Base-by-base conservation (phyloP, 2,888 invertebrate genomes). In the Papilio elwesi region DNA sequence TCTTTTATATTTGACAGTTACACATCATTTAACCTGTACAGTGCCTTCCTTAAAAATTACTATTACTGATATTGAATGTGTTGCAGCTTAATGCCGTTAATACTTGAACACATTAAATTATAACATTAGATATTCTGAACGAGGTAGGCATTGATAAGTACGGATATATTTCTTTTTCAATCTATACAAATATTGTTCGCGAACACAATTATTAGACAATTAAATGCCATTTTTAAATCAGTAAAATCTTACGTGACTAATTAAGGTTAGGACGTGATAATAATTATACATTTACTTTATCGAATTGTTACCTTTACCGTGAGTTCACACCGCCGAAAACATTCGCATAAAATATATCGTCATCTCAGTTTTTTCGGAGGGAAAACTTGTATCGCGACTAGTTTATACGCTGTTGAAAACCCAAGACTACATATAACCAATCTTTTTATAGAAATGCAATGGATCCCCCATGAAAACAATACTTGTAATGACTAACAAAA, bases 351-450 rank as follows among this genome's bases (percentile, higher is more conserved):
- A n/a, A n/a, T n/a, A n/a, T n/a, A n/a, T n/a, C n/a, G n/a, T n/a
- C n/a, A n/a, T n/a, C n/a, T n/a, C n/a, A n/a, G n/a, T n/a, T n/a
- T n/a, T n/a, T n/a, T n/a, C n/a, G n/a, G n/a, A n/a, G n/a, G n/a
- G n/a, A n/a, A n/a, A n/a, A n/a, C n/a, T n/a, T n/a, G n/a, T n/a
- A n/a, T n/a, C n/a, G n/a, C n/a, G n/a, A n/a, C n/a, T n/a, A n/a
- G n/a, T n/a, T n/a, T n/a, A n/a, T n/a, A n/a, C n/a, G n/a, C n/a
- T n/a, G n/a, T n/a, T n/a, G n/a, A n/a, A n/a, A n/a, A n/a, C n/a
- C n/a, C n/a, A n/a, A n/a, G n/a, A n/a, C n/a, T n/a, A 38, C 36
- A 59, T n/a, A n/a, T 59, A 59, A 59, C 36, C 36, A 59, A 43
- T 9, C 2, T 6, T 9, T 43, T 43, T 43, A 43, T 38, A 59